Evolutionary conservation across 1,140 invertebrate genomes (phyloP).

Genomic region (Drosophila equinoxialis): DNA sequence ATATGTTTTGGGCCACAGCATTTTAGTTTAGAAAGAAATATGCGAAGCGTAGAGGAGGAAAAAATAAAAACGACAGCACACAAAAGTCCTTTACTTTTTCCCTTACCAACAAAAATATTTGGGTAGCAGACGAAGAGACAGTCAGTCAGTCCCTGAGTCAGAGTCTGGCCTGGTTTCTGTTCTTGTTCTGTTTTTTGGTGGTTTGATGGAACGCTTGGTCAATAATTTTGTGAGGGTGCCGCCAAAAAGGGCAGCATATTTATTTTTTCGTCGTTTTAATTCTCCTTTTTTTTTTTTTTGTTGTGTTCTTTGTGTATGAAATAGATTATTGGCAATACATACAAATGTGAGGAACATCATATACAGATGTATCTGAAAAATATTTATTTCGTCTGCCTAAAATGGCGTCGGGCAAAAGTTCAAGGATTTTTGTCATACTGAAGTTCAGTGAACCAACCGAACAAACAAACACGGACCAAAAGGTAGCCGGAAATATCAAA

Average conservation of each 20-base stretch:
- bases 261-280: constrained; percentile 44
- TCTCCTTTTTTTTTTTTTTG: constrained; percentile 32
- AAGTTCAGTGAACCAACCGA: constrained; percentile 69
- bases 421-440: constrained; percentile 63
- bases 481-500: constrained; percentile 73
- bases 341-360: constrained; percentile 34
- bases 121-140: constrained; percentile 67
- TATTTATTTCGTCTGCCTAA: constrained; percentile 69
- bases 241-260: constrained; percentile 76
- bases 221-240: constrained; percentile 83
- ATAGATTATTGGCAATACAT: constrained; percentile 80
- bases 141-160: constrained; percentile 44
- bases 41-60: constrained; percentile 31
- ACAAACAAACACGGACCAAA: constrained; percentile 15
- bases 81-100: constrained; percentile 69
- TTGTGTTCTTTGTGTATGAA: constrained; percentile 64
- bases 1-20: constrained; percentile 69
- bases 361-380: constrained; percentile 51
- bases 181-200: constrained; percentile 28
- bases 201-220: constrained; percentile 65
- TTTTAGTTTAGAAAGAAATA: constrained; percentile 78
- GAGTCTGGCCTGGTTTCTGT: constrained; percentile 45
- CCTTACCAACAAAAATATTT: constrained; percentile 74
- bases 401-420: constrained; percentile 56
- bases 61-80: constrained; percentile 27